Evolutionary conservation across 2,888 invertebrate species (phyloP).

Genomic region (Augiades crinisus): DNA sequence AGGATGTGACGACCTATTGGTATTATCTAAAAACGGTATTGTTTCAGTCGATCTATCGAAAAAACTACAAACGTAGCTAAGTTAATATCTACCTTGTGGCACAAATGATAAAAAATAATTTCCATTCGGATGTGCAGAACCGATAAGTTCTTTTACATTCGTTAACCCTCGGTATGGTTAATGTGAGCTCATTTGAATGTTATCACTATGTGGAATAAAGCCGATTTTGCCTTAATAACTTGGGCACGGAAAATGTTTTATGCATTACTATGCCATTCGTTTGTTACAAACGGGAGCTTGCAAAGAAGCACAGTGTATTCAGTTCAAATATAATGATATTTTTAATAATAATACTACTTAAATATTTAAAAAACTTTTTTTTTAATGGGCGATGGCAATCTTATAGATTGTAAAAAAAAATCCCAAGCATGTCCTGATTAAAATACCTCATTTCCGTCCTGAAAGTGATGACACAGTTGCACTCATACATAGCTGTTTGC

Average conservation of each 20-base stretch:
- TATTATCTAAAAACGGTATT: conserved; percentile 46
- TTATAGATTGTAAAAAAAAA: too few species aligned
- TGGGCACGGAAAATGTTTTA: conserved; percentile 12
- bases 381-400: too few species aligned
- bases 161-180: conserved; percentile 16
- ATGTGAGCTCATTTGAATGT: conserved; percentile 43
- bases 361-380: too few species aligned
- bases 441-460: too few species aligned
- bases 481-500: too few species aligned
- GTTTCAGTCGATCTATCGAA: conserved; percentile 18
- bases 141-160: conserved; percentile 21
- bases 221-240: conserved; percentile 46
- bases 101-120: background rate
- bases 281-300: conserved; percentile 24
- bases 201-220: conserved; percentile 42
- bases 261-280: conserved; percentile 23
- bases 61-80: background rate
- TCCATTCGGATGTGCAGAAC: conserved; percentile 1
- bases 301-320: conserved; percentile 14
- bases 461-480: too few species aligned
- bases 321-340: conserved; percentile 1
- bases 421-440: too few species aligned
- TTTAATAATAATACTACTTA: too few species aligned
- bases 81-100: background rate
- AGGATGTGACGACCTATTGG: conserved; percentile 51